phyloP scores from a whole-genome alignment of 2,888 invertebrate genomes.

The Schizotus pectinicornis region DNA sequence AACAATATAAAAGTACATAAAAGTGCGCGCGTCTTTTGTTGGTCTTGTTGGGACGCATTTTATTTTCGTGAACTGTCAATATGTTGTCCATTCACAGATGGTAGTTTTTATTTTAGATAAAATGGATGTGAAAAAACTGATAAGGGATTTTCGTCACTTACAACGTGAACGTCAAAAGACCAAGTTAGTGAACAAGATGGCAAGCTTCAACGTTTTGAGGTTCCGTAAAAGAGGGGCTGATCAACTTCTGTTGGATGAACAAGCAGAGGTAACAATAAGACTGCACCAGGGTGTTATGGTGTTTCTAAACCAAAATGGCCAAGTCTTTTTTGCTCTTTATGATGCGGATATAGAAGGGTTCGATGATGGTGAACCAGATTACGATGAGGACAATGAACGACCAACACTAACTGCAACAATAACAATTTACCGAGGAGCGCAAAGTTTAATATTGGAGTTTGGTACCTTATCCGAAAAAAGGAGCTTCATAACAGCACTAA shows the following conservation, averaged over 20 bases:
- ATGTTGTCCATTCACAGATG: too few species aligned
- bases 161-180: conserved; percentile 8
- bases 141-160: conserved; percentile 10
- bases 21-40: too few species aligned
- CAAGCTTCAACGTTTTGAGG: not conserved
- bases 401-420: conserved; percentile 10
- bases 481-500: too few species aligned
- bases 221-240: conserved; percentile 1
- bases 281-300: conserved; percentile 7
- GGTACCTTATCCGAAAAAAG: conserved; percentile 8
- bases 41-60: too few species aligned
- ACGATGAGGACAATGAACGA: conserved; percentile 5
- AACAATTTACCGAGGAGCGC: conserved; percentile 4
- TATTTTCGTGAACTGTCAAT: too few species aligned
- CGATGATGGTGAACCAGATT: conserved; percentile 11
- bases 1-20: too few species aligned
- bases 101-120: conserved; percentile 9
- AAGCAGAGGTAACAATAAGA: conserved; percentile 2
- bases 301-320: conserved; percentile 4
- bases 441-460: conserved; percentile 11
- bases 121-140: conserved; percentile 11
- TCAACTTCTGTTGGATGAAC: conserved; percentile 7
- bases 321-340: conserved; percentile 7
- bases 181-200: conserved; percentile 5
- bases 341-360: conserved; percentile 4